These are phyloP conservation scores for Pelobates cultripes DNA, from an alignment of 2,797 vertebrate genomes.

Conservation along the genomic window DNA sequence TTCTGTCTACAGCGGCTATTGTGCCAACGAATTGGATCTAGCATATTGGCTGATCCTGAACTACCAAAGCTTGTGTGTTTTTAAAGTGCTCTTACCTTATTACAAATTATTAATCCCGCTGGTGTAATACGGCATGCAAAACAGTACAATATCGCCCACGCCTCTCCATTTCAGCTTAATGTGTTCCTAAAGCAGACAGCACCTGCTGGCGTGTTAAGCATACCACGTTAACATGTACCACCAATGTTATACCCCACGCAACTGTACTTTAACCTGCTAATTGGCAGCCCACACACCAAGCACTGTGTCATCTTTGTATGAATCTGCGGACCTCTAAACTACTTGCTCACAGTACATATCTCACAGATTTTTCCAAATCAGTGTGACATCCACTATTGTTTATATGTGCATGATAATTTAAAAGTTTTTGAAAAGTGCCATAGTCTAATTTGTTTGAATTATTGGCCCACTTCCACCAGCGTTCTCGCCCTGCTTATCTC, in stretches of 20 bases:
- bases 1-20: conserved; percentile 12
- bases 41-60: background rate
- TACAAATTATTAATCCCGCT: conserved; percentile 5
- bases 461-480: background rate
- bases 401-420: no score
- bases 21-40: background rate
- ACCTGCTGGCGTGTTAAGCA: conserved; percentile 5
- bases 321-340: no score
- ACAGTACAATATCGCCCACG: background rate
- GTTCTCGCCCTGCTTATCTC: background rate
- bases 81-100: background rate
- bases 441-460: no score
- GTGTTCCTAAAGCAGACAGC: background rate
- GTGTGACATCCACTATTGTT: no score
- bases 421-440: no score
- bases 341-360: no score
- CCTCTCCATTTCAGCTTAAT: background rate
- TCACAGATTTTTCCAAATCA: no score
- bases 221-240: background rate
- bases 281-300: background rate
- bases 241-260: background rate
- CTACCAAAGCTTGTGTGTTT: background rate
- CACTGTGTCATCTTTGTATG: background rate
- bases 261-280: background rate
- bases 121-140: background rate